phyloP scores from a whole-genome alignment of 2,797 vertebrate species.

The Nyctalus aviator region DNA sequence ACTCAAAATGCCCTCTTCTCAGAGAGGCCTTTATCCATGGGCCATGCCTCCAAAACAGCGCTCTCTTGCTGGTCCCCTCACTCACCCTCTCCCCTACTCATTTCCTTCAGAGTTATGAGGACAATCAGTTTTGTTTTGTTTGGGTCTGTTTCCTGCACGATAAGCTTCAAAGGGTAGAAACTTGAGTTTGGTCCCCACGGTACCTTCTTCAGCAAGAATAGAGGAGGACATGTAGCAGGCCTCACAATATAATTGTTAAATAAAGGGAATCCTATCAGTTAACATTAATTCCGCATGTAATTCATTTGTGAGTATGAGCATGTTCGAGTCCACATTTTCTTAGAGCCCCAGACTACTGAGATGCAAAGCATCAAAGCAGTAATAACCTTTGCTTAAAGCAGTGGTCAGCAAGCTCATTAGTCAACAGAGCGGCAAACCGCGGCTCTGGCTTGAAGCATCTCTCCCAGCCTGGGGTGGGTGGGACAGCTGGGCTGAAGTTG shows the following conservation, averaged over 20 bases:
- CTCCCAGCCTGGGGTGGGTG: fast-evolving
- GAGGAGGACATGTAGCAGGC: neutral
- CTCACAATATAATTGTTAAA: neutral
- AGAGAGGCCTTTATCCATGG: neutral
- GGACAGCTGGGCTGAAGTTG: neutral
- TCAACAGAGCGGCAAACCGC: no score
- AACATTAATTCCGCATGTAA: neutral
- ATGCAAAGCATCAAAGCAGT: neutral
- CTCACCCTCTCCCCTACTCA: neutral
- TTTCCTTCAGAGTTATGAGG: neutral
- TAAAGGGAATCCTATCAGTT: neutral
- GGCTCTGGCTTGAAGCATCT: neutral
- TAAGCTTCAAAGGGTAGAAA: neutral
- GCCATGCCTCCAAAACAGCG: neutral
- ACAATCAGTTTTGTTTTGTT: neutral
- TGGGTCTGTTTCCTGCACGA: neutral
- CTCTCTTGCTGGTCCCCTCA: neutral
- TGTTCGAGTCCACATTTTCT: neutral
- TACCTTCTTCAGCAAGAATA: neutral
- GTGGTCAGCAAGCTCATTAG: no score
- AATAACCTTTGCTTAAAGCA: neutral
- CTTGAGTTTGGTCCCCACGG: neutral
- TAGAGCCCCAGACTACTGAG: neutral
- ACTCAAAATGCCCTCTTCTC: neutral
- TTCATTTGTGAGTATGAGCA: neutral